phyloP scores from a whole-genome alignment of 1,140 invertebrate species.

The Zaprionus inermis region DNA sequence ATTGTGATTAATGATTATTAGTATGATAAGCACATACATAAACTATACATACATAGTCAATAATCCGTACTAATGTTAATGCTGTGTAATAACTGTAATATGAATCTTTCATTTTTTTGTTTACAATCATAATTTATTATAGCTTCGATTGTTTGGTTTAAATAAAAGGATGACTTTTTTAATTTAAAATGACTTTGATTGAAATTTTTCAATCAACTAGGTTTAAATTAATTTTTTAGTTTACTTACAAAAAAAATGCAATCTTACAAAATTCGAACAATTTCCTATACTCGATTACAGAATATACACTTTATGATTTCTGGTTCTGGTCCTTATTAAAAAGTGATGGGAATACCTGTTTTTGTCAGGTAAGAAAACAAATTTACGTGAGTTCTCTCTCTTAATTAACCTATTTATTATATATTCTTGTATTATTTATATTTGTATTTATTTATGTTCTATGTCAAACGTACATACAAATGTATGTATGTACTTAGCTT shows the following conservation, averaged over 20 bases:
- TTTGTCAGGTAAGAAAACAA: too few relatives aligned
- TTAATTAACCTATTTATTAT: not conserved
- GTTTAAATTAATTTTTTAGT: not conserved
- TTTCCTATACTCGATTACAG: too few relatives aligned
- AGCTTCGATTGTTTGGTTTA: not conserved
- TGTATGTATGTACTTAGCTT: conserved; percentile 4
- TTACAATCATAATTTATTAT: not conserved
- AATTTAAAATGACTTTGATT: not conserved
- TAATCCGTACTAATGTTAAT: not conserved
- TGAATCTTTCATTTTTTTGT: not conserved
- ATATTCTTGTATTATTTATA: not conserved
- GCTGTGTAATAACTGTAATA: not conserved
- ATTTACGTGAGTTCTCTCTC: too few relatives aligned
- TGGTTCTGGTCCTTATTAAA: too few relatives aligned
- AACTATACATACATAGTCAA: not conserved
- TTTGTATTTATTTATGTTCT: not conserved
- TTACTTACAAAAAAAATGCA: too few relatives aligned
- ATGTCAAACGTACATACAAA: not conserved
- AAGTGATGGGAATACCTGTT: too few relatives aligned
- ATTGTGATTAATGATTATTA: conserved; percentile 43
- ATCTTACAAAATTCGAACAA: too few relatives aligned
- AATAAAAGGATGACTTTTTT: not conserved
- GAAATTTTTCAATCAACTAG: not conserved
- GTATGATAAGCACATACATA: conserved; percentile 2
- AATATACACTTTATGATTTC: too few relatives aligned